phyloP scores from a whole-genome alignment of 2,888 invertebrate genomes.

The Lamellibrachia columna region DNA sequence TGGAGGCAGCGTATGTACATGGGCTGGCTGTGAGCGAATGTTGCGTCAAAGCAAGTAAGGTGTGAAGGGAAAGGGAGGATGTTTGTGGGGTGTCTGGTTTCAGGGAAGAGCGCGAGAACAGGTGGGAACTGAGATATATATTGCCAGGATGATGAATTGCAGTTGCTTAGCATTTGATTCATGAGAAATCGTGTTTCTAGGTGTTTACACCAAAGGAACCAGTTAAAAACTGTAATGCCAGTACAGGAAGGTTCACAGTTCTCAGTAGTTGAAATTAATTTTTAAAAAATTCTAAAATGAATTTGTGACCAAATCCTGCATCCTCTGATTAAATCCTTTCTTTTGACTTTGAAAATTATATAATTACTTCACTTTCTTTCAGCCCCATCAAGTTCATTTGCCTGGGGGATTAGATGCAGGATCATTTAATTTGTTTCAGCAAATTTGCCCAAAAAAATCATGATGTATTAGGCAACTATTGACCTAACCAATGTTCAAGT shows the following conservation, averaged over 20 bases:
- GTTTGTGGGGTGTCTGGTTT: background rate
- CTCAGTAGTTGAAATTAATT: background rate
- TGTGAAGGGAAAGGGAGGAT: background rate
- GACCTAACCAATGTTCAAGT: too few species aligned
- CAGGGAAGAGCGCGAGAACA: background rate
- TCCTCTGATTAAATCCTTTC: background rate
- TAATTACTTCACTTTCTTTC: background rate
- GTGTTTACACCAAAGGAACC: background rate
- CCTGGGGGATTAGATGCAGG: too few species aligned
- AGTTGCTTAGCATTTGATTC: background rate
- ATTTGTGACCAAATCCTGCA: background rate
- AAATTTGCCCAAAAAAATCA: too few species aligned
- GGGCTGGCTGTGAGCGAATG: background rate
- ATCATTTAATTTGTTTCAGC: too few species aligned
- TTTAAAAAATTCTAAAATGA: background rate
- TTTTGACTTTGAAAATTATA: background rate
- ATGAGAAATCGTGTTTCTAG: background rate
- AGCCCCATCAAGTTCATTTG: too few species aligned
- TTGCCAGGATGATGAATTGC: background rate
- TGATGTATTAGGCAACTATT: too few species aligned
- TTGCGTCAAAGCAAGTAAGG: slow-evolving; percentile 4
- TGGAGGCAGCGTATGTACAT: background rate
- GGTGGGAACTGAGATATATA: background rate
- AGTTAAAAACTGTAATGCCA: background rate
- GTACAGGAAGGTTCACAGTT: background rate